Base-by-base conservation (phyloP, 2,888 invertebrate genomes). In the Ernsta delagoae region DNA sequence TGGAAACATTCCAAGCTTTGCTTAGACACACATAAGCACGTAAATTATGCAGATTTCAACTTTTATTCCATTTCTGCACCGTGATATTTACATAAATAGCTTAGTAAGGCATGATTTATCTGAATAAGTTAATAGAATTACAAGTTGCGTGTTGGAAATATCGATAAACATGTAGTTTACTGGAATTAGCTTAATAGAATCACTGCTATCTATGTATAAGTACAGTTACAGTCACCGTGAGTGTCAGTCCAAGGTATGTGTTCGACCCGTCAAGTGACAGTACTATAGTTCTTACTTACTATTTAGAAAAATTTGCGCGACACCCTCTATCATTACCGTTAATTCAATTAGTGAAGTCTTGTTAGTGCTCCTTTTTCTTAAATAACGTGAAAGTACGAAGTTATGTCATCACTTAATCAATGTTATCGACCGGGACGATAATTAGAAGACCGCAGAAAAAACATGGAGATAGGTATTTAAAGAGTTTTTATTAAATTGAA, bases 181-280 rank as follows among this genome's bases (percentile, higher is more conserved):
- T 65, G 53, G 59, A 31, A 65, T 65, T 65, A 65, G 59, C 65
- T 65, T 65, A 65, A 66, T 66, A 48, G 66, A 66, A 66, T 66
- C 65, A 65, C 39, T 66, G 60, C 59, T 60, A 66, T 31, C 3
- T 54, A 54, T 60, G 12, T 59, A 57, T 60, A 54, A 60, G 12
- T 60, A 60, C 5, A 41, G 11, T 39, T 66, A 54, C 60, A 66
- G 53, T 54, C 60, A 43, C 53, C 2, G 31, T 31, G 31, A 31
- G 31, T 31, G 31, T 31, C 31, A 31, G 31, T 31, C 31, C 31
- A 31, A 4, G 31, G 31, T 31, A 31, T 31, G 4, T 31, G 31
- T 31, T 31, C 31, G 31, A 31, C 31, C 31, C 31, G 2, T 31
- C 31, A 31, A 31, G 31, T 31, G 39, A 36, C 36, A 36, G 36